A percentile compares a stretch with the other conserved stretches of the same genome.
phyloP scores from a whole-genome alignment of 2,888 invertebrate genomes.

The Acrobasis suavella region DNA sequence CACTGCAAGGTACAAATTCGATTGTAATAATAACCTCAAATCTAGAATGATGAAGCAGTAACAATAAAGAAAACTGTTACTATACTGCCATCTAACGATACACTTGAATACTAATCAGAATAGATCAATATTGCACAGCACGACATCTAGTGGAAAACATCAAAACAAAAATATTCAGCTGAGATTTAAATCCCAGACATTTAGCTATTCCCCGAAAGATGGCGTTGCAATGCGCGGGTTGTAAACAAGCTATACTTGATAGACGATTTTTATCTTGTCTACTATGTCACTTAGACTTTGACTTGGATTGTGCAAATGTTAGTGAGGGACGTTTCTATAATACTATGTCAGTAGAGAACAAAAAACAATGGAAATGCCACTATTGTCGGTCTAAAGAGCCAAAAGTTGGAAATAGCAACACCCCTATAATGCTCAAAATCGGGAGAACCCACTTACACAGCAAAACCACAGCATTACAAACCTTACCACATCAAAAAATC shows the following conservation, averaged over 20 bases:
- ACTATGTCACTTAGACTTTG: constrained; percentile 18
- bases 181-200: neutral
- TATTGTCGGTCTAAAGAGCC: constrained; percentile 22
- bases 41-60: neutral
- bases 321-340: constrained; percentile 24
- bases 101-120: neutral
- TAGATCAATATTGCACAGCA: neutral
- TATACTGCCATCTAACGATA: neutral
- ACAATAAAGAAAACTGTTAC: neutral
- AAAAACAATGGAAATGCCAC: constrained; percentile 24
- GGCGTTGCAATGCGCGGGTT: constrained; percentile 18
- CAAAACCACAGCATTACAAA: neutral
- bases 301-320: constrained; percentile 24
- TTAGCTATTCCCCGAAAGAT: constrained; percentile 7
- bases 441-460: neutral
- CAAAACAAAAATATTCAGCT: neutral
- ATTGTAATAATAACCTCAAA: neutral
- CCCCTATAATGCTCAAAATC: constrained; percentile 15
- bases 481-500: neutral
- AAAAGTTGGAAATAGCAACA: constrained; percentile 22
- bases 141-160: neutral
- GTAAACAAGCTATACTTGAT: constrained; percentile 13
- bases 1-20: neutral
- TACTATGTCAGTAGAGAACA: constrained; percentile 22
- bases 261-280: constrained; percentile 19